Conservation (phyloP, 1,140 invertebrate genomes). For the Aphaenogaster rudis region DNA sequence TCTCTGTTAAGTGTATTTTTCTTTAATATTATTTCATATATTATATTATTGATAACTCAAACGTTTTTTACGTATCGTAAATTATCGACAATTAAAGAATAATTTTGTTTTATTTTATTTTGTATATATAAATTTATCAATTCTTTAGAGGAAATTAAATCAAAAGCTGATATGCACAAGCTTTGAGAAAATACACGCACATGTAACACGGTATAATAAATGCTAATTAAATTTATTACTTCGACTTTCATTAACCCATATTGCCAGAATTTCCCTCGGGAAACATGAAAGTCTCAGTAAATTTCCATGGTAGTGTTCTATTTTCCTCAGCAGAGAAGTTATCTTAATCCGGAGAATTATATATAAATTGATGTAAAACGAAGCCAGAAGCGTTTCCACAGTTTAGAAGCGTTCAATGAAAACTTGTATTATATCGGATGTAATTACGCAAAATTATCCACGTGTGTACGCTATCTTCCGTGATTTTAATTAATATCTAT, state of each 20-base stretch:
- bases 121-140: neutral
- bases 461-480: neutral
- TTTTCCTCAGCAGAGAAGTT: neutral
- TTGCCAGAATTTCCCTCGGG: conserved; percentile 12
- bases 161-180: neutral
- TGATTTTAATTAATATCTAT: conserved; percentile 4
- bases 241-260: conserved; percentile 17
- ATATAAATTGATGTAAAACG: conserved; percentile 23
- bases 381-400: neutral
- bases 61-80: neutral
- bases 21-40: neutral
- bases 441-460: neutral
- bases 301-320: neutral
- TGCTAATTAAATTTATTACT: conserved; percentile 31
- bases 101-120: neutral
- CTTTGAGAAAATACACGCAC: neutral
- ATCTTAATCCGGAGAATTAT: neutral
- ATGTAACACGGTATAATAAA: conserved; percentile 17
- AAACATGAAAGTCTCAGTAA: neutral
- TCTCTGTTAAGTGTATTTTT: neutral
- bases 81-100: neutral
- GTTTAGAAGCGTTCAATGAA: neutral
- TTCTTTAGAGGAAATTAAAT: neutral
- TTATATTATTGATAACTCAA: neutral
- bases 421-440: neutral